phyloP scores from a whole-genome alignment of 2,888 invertebrate genomes.

The Apamea anceps region DNA sequence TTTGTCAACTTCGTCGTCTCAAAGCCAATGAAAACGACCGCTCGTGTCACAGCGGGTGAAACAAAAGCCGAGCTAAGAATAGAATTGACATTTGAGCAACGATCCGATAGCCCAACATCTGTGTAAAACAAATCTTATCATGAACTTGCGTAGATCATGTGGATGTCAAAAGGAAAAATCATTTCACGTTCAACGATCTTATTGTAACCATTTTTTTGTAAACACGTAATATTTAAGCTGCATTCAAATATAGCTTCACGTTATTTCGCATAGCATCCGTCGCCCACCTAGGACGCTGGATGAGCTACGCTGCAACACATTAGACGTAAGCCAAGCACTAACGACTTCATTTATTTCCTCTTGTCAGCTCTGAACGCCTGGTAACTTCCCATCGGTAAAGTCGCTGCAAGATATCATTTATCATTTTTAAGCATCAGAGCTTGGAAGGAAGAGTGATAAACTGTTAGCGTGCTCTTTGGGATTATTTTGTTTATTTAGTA shows the following conservation, averaged over 20 bases:
- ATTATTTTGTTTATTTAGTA: not conserved
- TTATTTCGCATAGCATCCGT: slow-evolving; percentile 15
- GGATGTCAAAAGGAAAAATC: not conserved
- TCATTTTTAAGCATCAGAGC: slow-evolving; percentile 55
- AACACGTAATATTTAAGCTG: not conserved
- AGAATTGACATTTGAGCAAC: not conserved
- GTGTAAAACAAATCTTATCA: not conserved
- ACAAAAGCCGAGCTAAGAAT: not conserved
- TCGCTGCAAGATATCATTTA: slow-evolving; percentile 58
- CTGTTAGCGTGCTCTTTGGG: slow-evolving; percentile 26
- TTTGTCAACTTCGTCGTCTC: not conserved
- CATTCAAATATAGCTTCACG: slow-evolving; percentile 12
- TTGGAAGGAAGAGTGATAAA: slow-evolving; percentile 42
- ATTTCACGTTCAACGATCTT: not conserved
- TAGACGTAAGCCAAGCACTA: slow-evolving; percentile 77
- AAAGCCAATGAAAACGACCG: not conserved
- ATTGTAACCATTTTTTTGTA: not conserved
- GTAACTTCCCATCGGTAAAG: slow-evolving; percentile 67
- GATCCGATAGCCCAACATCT: not conserved
- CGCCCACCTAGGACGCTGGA: slow-evolving; percentile 25
- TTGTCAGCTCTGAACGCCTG: slow-evolving; percentile 71
- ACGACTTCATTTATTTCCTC: slow-evolving; percentile 79
- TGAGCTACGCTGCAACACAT: slow-evolving; percentile 69
- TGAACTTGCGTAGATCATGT: not conserved
- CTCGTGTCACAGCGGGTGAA: no score